Base-by-base conservation (phyloP, 2,797 vertebrate species). In the Eupleurogrammus muticus region DNA sequence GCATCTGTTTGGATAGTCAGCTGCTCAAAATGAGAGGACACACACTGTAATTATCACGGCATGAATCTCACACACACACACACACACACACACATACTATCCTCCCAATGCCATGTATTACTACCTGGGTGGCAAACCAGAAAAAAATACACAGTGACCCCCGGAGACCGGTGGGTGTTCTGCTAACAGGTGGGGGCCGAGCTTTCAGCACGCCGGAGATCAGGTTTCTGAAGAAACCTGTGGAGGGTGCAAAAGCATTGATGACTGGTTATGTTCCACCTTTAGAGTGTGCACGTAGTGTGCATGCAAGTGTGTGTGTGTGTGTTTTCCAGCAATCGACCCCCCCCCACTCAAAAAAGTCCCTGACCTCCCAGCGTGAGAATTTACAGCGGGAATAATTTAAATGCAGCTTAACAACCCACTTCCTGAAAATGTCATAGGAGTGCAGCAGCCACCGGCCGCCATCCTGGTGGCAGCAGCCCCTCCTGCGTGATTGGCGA, bases 81-180 rank as follows among this genome's bases (percentile, higher is more conserved):
- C 84, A n/a, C n/a, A 84, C 81, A 77, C 81, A 85, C n/a, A 84
- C 81, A 77, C 81, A 85, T 71, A 75, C 66, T 62, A 64, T 85
- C 82, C 77, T 82, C 79, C 66, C 73, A 62, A 50, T 63, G 65
- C 80, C 55, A 48, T 67, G 69, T 70, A 75, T 75, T 70, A 77
- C 88, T 70, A 82, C 87, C 79, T 91, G 90, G 90, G 92, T 92
- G 91, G 92, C 79, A 87, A 81, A 87, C 66, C 83, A 71, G 77
- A 79, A 78, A 54, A 87, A 90, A 89, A 85, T 52, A 83, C 78
- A 76, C 73, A 65, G 58, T 87, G 90, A 87, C 86, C 89, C 88
- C 84, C 42, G 9, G 75, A 78, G 80, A 82, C 57, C 12, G 35
- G 64, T 80, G 86, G 90, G 70, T 83, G 89, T 85, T 85, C 73